These are phyloP conservation scores for Shinisaurus crocodilurus DNA, from an alignment of 2,113 vertebrate genomes.

Conservation along the genomic window DNA sequence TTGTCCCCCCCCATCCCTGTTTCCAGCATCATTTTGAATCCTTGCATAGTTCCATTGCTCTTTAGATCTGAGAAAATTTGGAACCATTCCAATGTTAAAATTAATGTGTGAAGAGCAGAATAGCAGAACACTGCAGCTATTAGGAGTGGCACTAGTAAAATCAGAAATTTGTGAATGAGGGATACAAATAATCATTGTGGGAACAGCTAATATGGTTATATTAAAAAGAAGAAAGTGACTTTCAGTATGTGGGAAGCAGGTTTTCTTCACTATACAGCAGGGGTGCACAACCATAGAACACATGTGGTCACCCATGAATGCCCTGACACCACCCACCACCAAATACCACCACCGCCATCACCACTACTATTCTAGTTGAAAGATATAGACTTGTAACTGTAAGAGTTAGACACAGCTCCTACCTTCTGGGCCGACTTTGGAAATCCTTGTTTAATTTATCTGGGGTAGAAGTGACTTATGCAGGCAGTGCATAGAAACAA, in stretches of 20 bases:
- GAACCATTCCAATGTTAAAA: not conserved
- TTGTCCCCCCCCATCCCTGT: not conserved
- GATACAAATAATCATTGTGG: not conserved
- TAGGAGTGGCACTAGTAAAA: not conserved
- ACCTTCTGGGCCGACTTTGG: too few species aligned
- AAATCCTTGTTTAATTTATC: too few species aligned
- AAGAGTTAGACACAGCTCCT: too few species aligned
- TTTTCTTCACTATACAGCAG: not conserved
- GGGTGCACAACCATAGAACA: not conserved
- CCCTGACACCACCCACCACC: too few species aligned
- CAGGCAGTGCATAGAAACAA: too few species aligned
- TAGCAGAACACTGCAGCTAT: not conserved
- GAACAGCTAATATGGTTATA: not conserved
- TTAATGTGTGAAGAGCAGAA: not conserved
- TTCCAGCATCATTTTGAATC: not conserved
- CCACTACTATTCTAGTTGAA: too few species aligned
- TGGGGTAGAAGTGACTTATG: too few species aligned
- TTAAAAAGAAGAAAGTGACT: not conserved
- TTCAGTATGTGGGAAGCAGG: not conserved
- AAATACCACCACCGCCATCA: too few species aligned
- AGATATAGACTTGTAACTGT: too few species aligned
- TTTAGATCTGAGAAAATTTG: not conserved
- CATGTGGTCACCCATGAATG: too few species aligned
- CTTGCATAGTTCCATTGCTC: not conserved
- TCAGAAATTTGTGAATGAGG: not conserved